Base-by-base conservation (phyloP, 2,797 vertebrate species). In the Ctenopoma kingsleyae region DNA sequence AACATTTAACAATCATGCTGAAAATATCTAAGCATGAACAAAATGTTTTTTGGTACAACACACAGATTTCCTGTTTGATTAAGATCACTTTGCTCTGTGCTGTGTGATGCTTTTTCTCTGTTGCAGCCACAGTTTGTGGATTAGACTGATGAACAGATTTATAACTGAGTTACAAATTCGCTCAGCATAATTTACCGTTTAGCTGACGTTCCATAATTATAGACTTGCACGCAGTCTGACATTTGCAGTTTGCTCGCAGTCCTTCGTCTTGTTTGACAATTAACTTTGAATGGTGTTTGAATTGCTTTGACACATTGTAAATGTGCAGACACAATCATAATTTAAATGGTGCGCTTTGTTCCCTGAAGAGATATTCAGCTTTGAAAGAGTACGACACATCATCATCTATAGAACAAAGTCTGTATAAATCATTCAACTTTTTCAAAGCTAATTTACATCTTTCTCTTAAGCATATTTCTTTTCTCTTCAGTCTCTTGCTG, bases 221-320 rank as follows among this genome's bases (percentile, higher is more conserved):
- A 27, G 40, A 40, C 47, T 4, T 41, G 15, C 41, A 19, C 17
- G 8, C 35, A 5, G 30, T 43, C 69, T 74, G 71, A 65, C 69
- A 74, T 67, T 73, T 63, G 49, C 49, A 52, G 52, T 67, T 40
- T 57, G 38, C 63, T 53, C 2, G 36, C 64, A 48, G 71, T 71
- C 71, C 60, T 74, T 78, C 38, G 35, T 77, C 68, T 47, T 13
- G 38, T 58, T 48, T 13, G 67, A 75, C 44, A 19, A 43, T 72
- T 61, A 70, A 47, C 52, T 73, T 30, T 15, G 43, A 41, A 68
- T n/a, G 43, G 20, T 46, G 65, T 76, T 69, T 49, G 61, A 65
- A 47, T 65, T 32, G 55, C 56, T 48, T 38, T 58, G 72, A 74
- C 69, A 59, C 19, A 17, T 16, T 61, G 47, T 52, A 55, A 75